Conservation (phyloP, 2,888 invertebrate genomes). For the Oscheius sp. region DNA sequence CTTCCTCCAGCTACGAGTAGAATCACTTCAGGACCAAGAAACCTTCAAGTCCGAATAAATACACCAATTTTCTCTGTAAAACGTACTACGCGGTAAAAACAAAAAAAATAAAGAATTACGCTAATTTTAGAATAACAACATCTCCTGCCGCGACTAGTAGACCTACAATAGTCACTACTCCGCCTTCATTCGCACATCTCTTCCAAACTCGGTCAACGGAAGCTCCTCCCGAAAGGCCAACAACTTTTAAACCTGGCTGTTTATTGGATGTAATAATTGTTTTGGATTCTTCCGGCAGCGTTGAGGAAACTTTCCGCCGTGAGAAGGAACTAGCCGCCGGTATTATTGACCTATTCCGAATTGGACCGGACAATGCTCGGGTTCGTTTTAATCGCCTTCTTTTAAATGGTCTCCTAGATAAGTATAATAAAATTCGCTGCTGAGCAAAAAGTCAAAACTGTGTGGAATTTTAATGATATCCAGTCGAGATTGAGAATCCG, state of each 20-base stretch:
- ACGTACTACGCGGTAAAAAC: constrained; percentile 7
- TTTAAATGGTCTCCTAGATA: constrained; percentile 29
- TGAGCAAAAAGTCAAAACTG: constrained; percentile 54
- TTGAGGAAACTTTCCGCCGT: constrained; percentile 59
- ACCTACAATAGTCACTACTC: not conserved
- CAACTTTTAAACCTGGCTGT: constrained; percentile 49
- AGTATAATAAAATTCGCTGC: constrained; percentile 64
- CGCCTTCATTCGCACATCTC: constrained; percentile 22
- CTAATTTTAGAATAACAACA: not conserved
- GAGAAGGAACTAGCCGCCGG: constrained; percentile 62
- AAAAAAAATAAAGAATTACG: no score
- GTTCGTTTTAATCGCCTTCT: no score
- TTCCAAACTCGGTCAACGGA: constrained; percentile 34
- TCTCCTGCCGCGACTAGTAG: not conserved
- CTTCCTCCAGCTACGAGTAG: not conserved
- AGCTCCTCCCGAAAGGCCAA: constrained; percentile 24
- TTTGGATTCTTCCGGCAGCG: constrained; percentile 62
- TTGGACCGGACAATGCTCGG: constrained; percentile 60
- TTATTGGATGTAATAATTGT: constrained; percentile 62
- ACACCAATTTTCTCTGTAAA: not conserved
- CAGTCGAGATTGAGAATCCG: constrained; percentile 41
- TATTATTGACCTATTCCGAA: constrained; percentile 50
- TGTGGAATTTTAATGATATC: constrained; percentile 51
- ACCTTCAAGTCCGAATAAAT: not conserved
- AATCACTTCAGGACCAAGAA: not conserved